Conservation (phyloP, 1,140 invertebrate genomes). For the Brachionus rotundiformis region DNA sequence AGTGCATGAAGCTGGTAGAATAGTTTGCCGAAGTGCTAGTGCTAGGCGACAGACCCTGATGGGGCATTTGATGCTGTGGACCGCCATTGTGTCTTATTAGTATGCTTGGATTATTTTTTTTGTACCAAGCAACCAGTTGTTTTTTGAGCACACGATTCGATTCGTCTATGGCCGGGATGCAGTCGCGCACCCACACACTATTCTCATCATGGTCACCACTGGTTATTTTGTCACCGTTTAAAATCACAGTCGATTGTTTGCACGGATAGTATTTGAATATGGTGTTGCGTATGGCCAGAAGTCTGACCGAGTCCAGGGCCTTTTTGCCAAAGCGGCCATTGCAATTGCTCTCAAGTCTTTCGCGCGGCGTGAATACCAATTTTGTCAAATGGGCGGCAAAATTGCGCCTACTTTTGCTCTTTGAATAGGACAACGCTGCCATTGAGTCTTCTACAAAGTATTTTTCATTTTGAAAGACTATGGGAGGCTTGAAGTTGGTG, state of each 20-base stretch:
- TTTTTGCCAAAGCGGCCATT: conserved; percentile 42
- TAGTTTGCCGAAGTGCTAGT: not conserved
- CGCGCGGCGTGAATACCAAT: conserved; percentile 25
- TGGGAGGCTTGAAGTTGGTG: conserved; percentile 13
- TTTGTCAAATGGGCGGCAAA: conserved; percentile 35
- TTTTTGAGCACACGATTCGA: conserved; percentile 29
- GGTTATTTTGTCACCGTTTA: conserved; percentile 48
- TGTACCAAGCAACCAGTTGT: conserved; percentile 45
- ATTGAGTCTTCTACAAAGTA: conserved; percentile 27
- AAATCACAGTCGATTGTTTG: conserved; percentile 35
- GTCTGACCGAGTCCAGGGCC: not conserved
- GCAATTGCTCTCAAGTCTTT: conserved; percentile 32
- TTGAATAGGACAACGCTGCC: conserved; percentile 30
- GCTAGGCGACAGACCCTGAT: not conserved
- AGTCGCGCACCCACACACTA: conserved; percentile 31
- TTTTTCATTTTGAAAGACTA: not conserved
- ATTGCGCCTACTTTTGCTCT: conserved; percentile 29
- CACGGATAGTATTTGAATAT: conserved; percentile 48
- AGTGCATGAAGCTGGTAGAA: not conserved
- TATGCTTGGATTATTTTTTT: conserved; percentile 35
- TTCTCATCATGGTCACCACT: conserved; percentile 40
- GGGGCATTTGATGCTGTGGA: not conserved
- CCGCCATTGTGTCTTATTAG: not conserved
- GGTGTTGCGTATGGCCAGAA: conserved; percentile 13
- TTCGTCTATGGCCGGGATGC: conserved; percentile 37